Base-by-base conservation (phyloP, 2,113 vertebrate species). In the Oreamnos americanus region DNA sequence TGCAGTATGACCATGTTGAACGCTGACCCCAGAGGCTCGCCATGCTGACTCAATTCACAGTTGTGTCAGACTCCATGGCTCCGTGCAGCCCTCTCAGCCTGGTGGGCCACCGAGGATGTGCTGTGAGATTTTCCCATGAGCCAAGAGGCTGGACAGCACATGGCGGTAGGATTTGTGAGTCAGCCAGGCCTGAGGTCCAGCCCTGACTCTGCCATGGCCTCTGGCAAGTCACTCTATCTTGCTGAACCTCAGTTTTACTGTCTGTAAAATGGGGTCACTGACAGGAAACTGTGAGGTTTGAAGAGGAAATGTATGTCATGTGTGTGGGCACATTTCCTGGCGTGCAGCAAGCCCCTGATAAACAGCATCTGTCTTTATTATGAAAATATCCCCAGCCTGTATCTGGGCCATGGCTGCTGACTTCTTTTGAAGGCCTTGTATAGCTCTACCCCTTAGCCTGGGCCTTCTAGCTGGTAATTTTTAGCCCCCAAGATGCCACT, bases 41-140 rank as follows among this genome's bases (percentile, higher is more conserved):
- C 58, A 43, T 0, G 2, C 39, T 5, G 28, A 21, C 11, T 7
- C 0, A 13, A 2, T 43, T 71, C 51, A 33, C 45, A 60, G 43
- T 53, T 79, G 45, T 64, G 4, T 39, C 79, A 7, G 81, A 90
- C 36, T 43, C 57, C 16, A 11, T 51, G 87, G 33, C 78, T n/a
- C 1, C 0, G 2, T 23, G 85, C n/a, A 5, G 7, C 49, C 33
- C 47, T 7, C 1, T 55, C 30, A 60, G n/a, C 17, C 47, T 87
- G 25, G 7, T 5, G 7, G 43, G 58, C 76, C 62, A 57, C 62
- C 0, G 1, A 26, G 26, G 51, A 7, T 19, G 7, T 9, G 0
- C 39, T 6, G 30, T 45, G 33, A 49, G 36, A 78, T 36, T 49
- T 76, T 33, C 67, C 57, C 55, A 1, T 33, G 74, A 55, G 36